A percentile compares a stretch with the other conserved stretches of the same genome.
These are phyloP conservation scores for Oncorhynchus clarkii DNA, from an alignment of 2,113 vertebrate genomes.

Conservation along the genomic window DNA sequence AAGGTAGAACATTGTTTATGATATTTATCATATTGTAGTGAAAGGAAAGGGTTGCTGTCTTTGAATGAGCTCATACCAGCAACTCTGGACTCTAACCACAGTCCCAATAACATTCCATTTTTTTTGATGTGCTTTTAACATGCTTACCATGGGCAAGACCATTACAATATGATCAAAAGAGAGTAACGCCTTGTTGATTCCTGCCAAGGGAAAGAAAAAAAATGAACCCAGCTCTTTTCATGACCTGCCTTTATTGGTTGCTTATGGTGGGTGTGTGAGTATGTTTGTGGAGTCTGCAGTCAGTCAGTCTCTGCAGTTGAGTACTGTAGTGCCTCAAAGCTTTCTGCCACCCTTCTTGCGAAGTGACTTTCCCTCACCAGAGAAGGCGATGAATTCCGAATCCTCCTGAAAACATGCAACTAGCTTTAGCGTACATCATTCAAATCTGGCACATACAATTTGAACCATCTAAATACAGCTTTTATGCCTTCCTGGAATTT, in stretches of 20 bases:
- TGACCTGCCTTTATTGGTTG: constrained; percentile 14
- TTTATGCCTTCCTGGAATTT: not conserved
- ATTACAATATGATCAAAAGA: constrained; percentile 15
- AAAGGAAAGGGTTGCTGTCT: not conserved
- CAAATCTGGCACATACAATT: too few species aligned
- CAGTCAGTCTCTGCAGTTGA: constrained; percentile 7
- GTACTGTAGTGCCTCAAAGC: constrained; percentile 69
- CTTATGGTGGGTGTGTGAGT: constrained; percentile 4
- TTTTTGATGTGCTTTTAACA: not conserved
- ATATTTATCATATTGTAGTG: too few species aligned
- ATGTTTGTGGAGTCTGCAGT: not conserved
- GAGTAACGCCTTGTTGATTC: constrained; percentile 17
- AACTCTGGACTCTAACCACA: constrained; percentile 8
- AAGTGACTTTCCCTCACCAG: constrained; percentile 94
- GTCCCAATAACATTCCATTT: not conserved
- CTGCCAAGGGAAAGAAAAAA: constrained; percentile 11
- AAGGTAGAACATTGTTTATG: not conserved
- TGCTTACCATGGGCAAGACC: not conserved
- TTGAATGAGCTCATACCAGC: not conserved
- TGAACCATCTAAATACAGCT: too few species aligned
- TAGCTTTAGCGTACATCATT: not conserved
- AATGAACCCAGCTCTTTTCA: constrained; percentile 15
- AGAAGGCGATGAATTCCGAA: constrained; percentile 92
- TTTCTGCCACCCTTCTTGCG: constrained; percentile 93
- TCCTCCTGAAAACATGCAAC: constrained; percentile 79